Conservation (phyloP, 2,113 vertebrate species). For the Ochotona princeps region DNA sequence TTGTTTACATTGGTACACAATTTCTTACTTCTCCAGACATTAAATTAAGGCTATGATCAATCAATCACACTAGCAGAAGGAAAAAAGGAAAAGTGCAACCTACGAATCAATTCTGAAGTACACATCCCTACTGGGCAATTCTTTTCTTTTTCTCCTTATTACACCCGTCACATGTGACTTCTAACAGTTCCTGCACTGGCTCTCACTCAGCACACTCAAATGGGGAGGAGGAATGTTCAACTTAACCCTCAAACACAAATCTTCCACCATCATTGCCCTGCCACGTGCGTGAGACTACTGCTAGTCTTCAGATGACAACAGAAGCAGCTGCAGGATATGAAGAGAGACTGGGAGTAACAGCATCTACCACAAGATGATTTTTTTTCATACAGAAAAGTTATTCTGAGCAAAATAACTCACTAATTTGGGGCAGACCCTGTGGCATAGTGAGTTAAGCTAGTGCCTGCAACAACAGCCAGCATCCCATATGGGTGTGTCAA, state of each 20-base stretch:
- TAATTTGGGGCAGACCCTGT: background rate
- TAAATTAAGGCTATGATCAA: background rate
- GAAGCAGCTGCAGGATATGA: background rate
- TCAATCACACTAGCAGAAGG: background rate
- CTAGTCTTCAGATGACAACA: background rate
- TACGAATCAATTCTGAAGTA: background rate
- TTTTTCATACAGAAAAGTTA: background rate
- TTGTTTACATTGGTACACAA: background rate
- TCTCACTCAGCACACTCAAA: background rate
- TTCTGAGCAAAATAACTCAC: slow-evolving; percentile 9
- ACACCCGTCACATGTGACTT: background rate
- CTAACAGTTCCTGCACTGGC: background rate
- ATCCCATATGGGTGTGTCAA: too few relatives aligned
- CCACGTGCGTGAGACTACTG: background rate
- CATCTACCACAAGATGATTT: background rate
- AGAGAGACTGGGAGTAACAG: background rate
- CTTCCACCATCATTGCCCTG: background rate
- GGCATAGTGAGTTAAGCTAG: too few relatives aligned
- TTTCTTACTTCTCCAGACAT: slow-evolving; percentile 11
- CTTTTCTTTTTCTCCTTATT: background rate
- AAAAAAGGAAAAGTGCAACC: background rate
- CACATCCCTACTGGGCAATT: background rate
- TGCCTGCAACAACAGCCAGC: too few relatives aligned
- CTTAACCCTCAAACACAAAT: background rate
- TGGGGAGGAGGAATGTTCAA: too few relatives aligned